Base-by-base conservation (phyloP, 2,888 invertebrate genomes). In the Hylaea fasciaria region DNA sequence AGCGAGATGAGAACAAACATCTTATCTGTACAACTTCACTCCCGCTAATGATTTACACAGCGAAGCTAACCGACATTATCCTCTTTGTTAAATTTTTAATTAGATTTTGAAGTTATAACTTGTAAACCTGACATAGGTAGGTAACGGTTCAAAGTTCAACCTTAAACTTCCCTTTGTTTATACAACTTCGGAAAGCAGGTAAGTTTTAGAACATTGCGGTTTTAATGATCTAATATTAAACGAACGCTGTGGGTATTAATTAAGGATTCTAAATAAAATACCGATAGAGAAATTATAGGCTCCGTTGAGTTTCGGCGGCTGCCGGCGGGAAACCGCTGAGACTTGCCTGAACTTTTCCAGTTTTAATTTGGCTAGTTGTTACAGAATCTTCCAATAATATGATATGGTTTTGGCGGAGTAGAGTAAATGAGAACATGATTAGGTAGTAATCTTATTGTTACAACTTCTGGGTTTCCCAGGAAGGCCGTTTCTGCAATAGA, bases 221-320 rank as follows among this genome's bases (percentile, higher is more conserved):
- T 91, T 90, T 91, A 91, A 91, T 91, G 91, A 91, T 92, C 89
- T 89, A 91, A 91, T 91, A 92, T 92, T 91, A 89, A 87, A 91
- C 85, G 89, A 86, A 89, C 87, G 86, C 80, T 81, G 82, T 74
- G 81, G 88, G 89, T 89, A 89, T 89, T 91, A 89, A 91, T 91
- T 91, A 91, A 84, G 83, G 86, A 89, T 89, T 86, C 85, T 74
- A 77, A 82, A 85, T 81, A 82, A 83, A 83, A 88, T 83, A 83
- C 82, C 83, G 82, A 86, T 85, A 82, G 81, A 73, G 71, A 81
- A 84, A 83, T 83, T 84, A 80, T 82, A 81, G 77, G 80, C 79
- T 73, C 69, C 64, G 69, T 48, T 65, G 68, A 64, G 62, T 64
- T 68, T 68, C 59, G 65, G 66, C 53, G 47, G 65, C 54, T 65